Evolutionary conservation across 2,113 vertebrate genomes (phyloP).

Genomic region (mouse (Mus musculus)): DNA sequence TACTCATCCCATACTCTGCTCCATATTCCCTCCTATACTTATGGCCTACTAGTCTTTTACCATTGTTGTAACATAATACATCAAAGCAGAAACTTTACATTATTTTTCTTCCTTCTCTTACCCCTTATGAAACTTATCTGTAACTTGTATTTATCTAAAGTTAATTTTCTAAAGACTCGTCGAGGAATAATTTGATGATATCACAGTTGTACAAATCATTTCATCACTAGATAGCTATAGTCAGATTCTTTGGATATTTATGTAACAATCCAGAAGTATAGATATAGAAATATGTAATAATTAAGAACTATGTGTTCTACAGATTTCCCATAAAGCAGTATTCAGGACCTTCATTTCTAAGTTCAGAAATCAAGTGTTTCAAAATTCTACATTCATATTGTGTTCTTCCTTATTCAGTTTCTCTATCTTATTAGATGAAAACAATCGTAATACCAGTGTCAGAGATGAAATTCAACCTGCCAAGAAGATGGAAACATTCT

Average conservation of each 20-base stretch:
- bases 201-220: not conserved
- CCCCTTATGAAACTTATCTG: not conserved
- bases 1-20: too few relatives aligned
- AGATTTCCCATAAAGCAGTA: not conserved
- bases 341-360: not conserved
- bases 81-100: not conserved
- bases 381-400: not conserved
- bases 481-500: not conserved
- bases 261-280: not conserved
- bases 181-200: not conserved
- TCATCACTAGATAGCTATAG: not conserved
- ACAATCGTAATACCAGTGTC: not conserved
- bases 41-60: not conserved
- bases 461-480: not conserved
- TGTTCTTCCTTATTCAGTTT: not conserved
- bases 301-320: not conserved
- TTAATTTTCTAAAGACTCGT: not conserved
- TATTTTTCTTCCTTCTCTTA: not conserved
- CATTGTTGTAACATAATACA: not conserved
- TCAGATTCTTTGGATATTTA: not conserved
- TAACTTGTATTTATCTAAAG: not conserved
- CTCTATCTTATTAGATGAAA: not conserved
- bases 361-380: not conserved
- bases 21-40: not conserved
- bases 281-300: not conserved